These are phyloP conservation scores for Sorex fumeus DNA, from an alignment of 2,113 vertebrate species.

Conservation along the genomic window DNA sequence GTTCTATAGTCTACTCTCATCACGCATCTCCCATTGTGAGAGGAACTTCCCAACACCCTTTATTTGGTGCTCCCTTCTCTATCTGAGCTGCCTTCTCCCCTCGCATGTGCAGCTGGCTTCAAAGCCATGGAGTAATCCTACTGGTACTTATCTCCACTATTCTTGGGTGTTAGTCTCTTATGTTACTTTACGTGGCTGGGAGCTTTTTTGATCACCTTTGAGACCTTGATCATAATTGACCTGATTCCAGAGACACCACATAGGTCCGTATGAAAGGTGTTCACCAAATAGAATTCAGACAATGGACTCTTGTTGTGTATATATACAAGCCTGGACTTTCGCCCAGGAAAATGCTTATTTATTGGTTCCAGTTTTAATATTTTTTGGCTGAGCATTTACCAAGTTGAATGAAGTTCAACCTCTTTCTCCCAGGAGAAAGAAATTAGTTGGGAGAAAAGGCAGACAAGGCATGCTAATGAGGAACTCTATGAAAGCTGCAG, in stretches of 20 bases:
- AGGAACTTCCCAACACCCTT: no score
- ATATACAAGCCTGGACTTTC: slow-evolving; percentile 34
- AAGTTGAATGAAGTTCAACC: slow-evolving; percentile 42
- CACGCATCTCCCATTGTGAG: no score
- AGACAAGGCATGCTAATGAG: slow-evolving; percentile 5
- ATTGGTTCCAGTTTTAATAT: background rate
- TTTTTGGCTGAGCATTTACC: background rate
- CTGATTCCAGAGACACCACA: slow-evolving; percentile 4
- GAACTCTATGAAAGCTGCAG: background rate
- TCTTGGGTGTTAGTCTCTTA: no score
- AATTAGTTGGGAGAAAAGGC: slow-evolving; percentile 1
- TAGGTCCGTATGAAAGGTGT: background rate
- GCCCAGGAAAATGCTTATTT: slow-evolving; percentile 57
- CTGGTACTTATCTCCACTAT: no score
- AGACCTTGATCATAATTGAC: background rate
- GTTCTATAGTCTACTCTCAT: no score
- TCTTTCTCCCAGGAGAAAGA: slow-evolving; percentile 32
- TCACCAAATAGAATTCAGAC: background rate
- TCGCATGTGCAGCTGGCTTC: no score
- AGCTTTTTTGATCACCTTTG: slow-evolving; percentile 6
- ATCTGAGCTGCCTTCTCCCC: no score
- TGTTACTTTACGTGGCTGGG: no score
- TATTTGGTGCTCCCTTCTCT: no score
- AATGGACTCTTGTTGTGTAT: background rate
- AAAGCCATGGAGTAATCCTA: no score